phyloP scores from a whole-genome alignment of 2,888 invertebrate genomes.

The Synanthedon tipuliformis region DNA sequence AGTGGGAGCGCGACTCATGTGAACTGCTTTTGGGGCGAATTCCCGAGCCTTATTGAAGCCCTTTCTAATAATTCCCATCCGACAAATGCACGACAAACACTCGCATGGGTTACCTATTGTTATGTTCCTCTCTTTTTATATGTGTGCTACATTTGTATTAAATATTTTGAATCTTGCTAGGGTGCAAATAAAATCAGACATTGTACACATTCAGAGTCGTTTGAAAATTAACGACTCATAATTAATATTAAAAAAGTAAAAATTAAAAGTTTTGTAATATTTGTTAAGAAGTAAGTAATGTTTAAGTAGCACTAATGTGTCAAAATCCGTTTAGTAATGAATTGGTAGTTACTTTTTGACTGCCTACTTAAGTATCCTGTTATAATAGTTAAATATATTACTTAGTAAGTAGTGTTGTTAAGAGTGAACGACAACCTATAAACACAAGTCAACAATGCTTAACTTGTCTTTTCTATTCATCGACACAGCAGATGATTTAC shows the following conservation, averaged over 20 bases:
- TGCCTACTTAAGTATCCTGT: constrained; percentile 39
- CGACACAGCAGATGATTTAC: constrained; percentile 64
- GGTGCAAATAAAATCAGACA: constrained; percentile 40
- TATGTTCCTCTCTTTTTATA: constrained; percentile 52
- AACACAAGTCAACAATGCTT: constrained; percentile 63
- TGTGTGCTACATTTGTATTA: constrained; percentile 52
- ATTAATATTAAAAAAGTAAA: no score
- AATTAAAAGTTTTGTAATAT: no score
- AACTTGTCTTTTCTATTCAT: constrained; percentile 55
- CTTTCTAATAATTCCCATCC: constrained; percentile 68
- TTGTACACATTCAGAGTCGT: constrained; percentile 13
- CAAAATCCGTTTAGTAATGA: neutral
- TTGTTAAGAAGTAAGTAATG: no score
- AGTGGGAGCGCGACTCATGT: constrained; percentile 68
- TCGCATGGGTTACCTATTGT: constrained; percentile 64
- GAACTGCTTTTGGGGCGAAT: constrained; percentile 71
- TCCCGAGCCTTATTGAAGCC: constrained; percentile 68
- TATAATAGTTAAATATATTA: constrained; percentile 54
- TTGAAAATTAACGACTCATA: neutral
- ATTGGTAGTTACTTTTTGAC: constrained; percentile 16
- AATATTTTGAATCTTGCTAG: constrained; percentile 11
- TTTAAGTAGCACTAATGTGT: no score
- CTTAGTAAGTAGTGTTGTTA: constrained; percentile 50
- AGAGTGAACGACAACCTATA: constrained; percentile 44
- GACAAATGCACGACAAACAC: constrained; percentile 69